Conservation (phyloP, 2,797 vertebrate genomes). For the Acipenser ruthenus region DNA sequence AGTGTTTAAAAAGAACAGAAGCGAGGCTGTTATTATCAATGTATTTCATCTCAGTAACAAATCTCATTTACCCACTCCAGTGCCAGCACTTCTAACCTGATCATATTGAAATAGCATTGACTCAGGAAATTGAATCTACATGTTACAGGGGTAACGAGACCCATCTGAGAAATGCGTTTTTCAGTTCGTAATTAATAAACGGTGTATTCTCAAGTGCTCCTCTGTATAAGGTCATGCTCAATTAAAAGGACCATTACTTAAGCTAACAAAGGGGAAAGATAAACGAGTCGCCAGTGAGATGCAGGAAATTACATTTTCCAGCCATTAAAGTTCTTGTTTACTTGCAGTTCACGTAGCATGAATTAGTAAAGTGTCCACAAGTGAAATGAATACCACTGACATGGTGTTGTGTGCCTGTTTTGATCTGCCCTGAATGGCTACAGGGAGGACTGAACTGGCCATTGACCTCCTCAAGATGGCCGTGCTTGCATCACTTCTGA, state of each 20-base stretch:
- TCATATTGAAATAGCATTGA: conserved; percentile 4
- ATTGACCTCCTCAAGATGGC: too few species aligned
- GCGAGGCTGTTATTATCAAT: too few species aligned
- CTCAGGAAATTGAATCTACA: conserved; percentile 10
- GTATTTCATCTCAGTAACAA: too few species aligned
- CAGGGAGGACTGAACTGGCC: too few species aligned
- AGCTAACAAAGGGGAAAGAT: not conserved
- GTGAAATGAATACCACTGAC: too few species aligned
- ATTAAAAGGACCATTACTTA: not conserved
- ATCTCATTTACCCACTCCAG: not conserved
- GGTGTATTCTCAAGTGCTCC: not conserved
- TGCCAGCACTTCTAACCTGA: not conserved
- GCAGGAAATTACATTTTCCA: conserved; percentile 1
- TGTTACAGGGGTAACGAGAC: conserved; percentile 1
- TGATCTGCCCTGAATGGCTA: too few species aligned
- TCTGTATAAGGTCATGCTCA: not conserved
- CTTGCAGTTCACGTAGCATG: not conserved
- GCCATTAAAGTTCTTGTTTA: not conserved
- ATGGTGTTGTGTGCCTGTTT: too few species aligned
- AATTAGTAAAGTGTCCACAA: too few species aligned
- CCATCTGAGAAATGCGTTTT: not conserved
- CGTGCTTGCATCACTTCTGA: too few species aligned
- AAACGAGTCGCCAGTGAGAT: not conserved
- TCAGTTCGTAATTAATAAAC: not conserved
- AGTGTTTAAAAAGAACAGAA: too few species aligned